These are phyloP conservation scores for Hemiscyllium ocellatum DNA, from an alignment of 2,113 vertebrate species.

Conservation along the genomic window DNA sequence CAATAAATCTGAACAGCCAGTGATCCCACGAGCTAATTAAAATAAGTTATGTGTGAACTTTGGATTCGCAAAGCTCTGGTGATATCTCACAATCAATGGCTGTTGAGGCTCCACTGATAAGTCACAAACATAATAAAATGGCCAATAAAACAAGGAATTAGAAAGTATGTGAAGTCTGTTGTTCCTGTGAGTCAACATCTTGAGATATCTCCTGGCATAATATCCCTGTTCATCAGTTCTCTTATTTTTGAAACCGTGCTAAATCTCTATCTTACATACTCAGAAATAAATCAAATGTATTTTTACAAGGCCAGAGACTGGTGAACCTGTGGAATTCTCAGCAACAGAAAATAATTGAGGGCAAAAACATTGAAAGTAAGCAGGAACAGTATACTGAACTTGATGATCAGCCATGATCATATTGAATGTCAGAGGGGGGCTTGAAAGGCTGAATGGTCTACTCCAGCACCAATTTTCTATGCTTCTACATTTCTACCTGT, in stretches of 20 bases:
- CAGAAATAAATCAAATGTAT: neutral
- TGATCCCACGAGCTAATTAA: too few relatives aligned
- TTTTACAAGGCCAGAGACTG: too few relatives aligned
- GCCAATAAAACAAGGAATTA: neutral
- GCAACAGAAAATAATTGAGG: too few relatives aligned
- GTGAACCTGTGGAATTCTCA: too few relatives aligned
- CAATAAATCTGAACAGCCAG: too few relatives aligned
- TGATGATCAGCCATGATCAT: too few relatives aligned
- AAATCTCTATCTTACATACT: neutral
- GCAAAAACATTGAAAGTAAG: too few relatives aligned
- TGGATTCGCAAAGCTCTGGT: neutral
- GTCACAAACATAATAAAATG: neutral
- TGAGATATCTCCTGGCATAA: neutral
- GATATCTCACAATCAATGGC: neutral
- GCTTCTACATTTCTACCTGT: too few relatives aligned
- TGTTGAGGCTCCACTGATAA: neutral
- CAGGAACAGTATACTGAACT: too few relatives aligned
- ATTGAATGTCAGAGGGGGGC: too few relatives aligned
- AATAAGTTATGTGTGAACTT: neutral
- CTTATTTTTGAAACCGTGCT: neutral
- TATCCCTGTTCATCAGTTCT: neutral
- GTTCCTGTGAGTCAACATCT: neutral
- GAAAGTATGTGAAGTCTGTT: neutral
- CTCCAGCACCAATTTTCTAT: too few relatives aligned
- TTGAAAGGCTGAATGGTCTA: too few relatives aligned